Conservation (phyloP, 2,888 invertebrate genomes). For the Latheticus oryzae region DNA sequence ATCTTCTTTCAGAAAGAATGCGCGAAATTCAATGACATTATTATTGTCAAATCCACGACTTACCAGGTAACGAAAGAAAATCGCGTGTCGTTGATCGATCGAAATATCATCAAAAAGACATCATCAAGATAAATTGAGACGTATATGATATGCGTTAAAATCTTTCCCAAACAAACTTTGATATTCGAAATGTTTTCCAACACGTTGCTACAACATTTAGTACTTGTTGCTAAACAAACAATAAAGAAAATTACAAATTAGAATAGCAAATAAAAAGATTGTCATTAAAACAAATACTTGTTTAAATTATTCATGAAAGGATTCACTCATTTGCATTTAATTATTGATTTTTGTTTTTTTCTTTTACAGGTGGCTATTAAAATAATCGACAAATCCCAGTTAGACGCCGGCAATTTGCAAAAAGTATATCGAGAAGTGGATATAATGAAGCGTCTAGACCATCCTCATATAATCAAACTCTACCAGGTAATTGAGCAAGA, state of each 20-base stretch:
- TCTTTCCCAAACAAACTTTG: neutral
- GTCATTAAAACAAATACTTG: no score
- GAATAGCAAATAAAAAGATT: no score
- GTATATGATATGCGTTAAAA: neutral
- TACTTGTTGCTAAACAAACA: no score
- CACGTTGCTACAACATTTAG: no score
- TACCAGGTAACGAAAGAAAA: neutral
- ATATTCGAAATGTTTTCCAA: no score
- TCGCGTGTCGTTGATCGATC: conserved; percentile 11
- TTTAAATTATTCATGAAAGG: neutral
- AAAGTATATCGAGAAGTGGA: conserved; percentile 98
- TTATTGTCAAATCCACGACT: no score
- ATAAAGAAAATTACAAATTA: no score
- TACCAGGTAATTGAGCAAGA: conserved; percentile 78
- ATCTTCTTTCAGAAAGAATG: no score
- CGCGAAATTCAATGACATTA: no score
- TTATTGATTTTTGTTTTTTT: no score
- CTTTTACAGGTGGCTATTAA: conserved; percentile 88
- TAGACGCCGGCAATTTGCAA: conserved; percentile 90
- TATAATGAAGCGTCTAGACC: conserved; percentile 96
- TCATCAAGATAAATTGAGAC: neutral
- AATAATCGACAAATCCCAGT: conserved; percentile 93
- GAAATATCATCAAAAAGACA: conserved; percentile 15
- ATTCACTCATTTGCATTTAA: no score
- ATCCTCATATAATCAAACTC: conserved; percentile 97